Evolutionary conservation across 2,888 invertebrate genomes (phyloP), one percentile per base, ranked within the genome.

Genomic region (Melanostoma mellinum): DNA sequence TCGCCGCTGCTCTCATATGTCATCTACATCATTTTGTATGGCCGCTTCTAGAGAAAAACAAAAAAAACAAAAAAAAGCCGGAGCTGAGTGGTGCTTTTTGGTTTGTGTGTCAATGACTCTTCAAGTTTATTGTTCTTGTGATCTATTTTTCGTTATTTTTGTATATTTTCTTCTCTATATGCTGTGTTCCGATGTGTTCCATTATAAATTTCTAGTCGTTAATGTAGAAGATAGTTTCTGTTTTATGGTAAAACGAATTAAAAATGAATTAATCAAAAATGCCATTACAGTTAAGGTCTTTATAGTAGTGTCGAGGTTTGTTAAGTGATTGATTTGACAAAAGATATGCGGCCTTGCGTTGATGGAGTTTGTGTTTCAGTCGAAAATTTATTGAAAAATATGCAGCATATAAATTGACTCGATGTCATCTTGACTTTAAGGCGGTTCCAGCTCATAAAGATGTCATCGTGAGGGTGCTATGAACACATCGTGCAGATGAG

Each of bases 71-170:
- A 44, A 32, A 60, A 60, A 60, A 60, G 60, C 32, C 60, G 20
- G 42, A 56, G 50, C 55, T 69, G 44, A 38, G 50, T 35, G 30
- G 35, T 20, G 33, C 30, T 40, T 38, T 63, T 48, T 36, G 10
- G 4, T 67, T 72, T 77, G 10, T 82, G 77, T 82, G 81, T 82
- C 81, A 82, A 82, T 68, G 77, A 82, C 81, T 82, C 40, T 68
- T 75, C 6, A 56, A 56, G 73, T 58, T 67, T 63, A 50, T 55
- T 55, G 50, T 68, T 76, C 48, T 48, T 55, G 5, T 44, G 36
- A 32, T 61, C 55, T 74, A 40, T 55, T 74, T 55, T 63, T 40
- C 32, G 36, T 69, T 61, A 9, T 32, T 30, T 42, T 56, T 5
- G 8, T 69, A 36, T 69, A 48, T 58, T 52, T 46, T 32, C 48